Evolutionary conservation across 2,113 vertebrate genomes (phyloP).

Genomic region (Taxidea taxus): DNA sequence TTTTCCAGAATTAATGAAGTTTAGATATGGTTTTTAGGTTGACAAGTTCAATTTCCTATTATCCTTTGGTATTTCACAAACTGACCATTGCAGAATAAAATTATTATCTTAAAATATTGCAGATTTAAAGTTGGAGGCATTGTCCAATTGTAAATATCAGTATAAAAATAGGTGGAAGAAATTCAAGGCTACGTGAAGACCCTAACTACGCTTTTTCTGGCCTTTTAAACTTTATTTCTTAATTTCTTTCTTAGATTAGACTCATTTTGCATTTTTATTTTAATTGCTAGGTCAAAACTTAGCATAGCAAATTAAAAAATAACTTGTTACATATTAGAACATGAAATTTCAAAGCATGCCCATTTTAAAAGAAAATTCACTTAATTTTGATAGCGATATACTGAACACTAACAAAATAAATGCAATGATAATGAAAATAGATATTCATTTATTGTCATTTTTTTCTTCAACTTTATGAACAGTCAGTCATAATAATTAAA

Average conservation of each 20-base stretch:
- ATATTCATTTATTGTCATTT: background rate
- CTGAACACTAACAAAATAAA: background rate
- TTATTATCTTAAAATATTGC: background rate
- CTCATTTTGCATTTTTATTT: conserved; percentile 23
- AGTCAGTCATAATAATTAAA: background rate
- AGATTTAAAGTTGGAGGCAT: background rate
- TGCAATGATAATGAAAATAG: background rate
- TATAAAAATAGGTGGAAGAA: background rate
- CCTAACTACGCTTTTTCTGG: background rate
- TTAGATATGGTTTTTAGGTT: conserved; percentile 51
- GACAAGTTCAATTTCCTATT: conserved; percentile 45
- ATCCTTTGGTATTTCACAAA: conserved; percentile 1
- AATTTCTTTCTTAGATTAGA: background rate
- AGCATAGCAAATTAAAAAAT: background rate
- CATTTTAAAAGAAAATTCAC: background rate
- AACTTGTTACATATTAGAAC: background rate
- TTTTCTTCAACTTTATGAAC: background rate
- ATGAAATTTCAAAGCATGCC: background rate
- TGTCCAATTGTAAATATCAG: background rate
- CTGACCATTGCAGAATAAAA: background rate
- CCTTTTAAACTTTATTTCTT: background rate
- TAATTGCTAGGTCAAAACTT: background rate
- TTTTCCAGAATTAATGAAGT: conserved; percentile 64
- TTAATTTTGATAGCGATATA: background rate
- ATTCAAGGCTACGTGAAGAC: background rate